Percentiles rank a stretch among this genome's conserved stretches.
Evolutionary conservation across 2,113 vertebrate species (phyloP).

Genomic region (Carlito syrichta): DNA sequence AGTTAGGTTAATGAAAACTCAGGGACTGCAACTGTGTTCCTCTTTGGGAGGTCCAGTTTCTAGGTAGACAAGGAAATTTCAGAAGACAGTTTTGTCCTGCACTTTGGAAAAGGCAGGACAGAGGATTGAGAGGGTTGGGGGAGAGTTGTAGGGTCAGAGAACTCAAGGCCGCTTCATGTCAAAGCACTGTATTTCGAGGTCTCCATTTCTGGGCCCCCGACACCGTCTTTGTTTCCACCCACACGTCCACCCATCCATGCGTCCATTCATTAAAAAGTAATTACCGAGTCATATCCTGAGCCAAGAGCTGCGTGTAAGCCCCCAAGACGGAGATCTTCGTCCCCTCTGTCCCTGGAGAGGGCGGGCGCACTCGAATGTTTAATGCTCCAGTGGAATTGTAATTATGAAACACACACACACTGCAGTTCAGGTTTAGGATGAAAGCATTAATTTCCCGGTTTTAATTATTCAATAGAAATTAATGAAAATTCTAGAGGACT

Average conservation of each 20-base stretch:
- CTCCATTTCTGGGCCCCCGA: not conserved
- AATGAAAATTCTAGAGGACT: conserved; percentile 59
- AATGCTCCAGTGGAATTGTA: conserved; percentile 71
- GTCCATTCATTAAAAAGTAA: not conserved
- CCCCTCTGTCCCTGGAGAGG: not conserved
- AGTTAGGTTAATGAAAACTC: not conserved
- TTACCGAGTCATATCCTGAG: not conserved
- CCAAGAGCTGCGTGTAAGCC: not conserved
- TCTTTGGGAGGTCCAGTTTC: not conserved
- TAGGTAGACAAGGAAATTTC: not conserved
- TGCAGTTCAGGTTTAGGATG: conserved; percentile 66
- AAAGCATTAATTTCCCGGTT: conserved; percentile 78
- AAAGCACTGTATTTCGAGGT: not conserved
- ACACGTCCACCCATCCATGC: not conserved
- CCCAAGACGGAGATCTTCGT: not conserved
- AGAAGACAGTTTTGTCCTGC: not conserved
- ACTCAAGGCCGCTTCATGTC: not conserved
- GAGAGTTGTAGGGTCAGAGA: not conserved
- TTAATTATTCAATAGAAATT: conserved; percentile 85
- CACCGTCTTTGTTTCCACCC: not conserved
- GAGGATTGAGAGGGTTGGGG: not conserved
- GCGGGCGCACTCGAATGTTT: conserved; percentile 55
- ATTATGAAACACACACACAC: conserved; percentile 65
- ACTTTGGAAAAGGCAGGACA: not conserved
- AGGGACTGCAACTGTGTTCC: not conserved